Evolutionary conservation across 2,797 vertebrate genomes (phyloP).

Genomic region (Hippocampus kuda): DNA sequence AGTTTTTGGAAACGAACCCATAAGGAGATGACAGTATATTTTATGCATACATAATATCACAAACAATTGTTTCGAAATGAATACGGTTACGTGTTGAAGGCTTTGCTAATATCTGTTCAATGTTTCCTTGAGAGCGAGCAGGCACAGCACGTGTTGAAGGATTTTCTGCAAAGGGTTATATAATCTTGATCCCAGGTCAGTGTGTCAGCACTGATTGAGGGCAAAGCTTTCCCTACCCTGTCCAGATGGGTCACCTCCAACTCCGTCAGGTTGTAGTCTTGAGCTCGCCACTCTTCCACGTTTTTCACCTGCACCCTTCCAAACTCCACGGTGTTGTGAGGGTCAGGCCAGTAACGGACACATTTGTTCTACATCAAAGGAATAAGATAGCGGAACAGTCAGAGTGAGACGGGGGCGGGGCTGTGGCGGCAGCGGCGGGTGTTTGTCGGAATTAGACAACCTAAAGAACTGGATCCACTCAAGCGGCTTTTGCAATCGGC

Average conservation of each 20-base stretch:
- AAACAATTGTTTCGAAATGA: neutral
- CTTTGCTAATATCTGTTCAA: neutral
- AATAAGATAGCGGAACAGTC: slow-evolving; percentile 1
- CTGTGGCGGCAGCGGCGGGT: slow-evolving; percentile 1
- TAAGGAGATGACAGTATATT: too few species aligned
- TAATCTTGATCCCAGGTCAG: slow-evolving; percentile 40
- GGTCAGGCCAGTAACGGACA: slow-evolving; percentile 79
- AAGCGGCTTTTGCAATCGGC: slow-evolving; percentile 55
- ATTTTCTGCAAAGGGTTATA: slow-evolving; percentile 16
- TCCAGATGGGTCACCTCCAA: slow-evolving; percentile 70
- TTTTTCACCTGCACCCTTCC: slow-evolving; percentile 66
- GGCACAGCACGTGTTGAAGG: slow-evolving; percentile 8
- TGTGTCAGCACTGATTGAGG: slow-evolving; percentile 32
- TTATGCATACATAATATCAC: too few species aligned
- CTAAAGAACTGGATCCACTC: slow-evolving; percentile 37
- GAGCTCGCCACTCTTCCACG: slow-evolving; percentile 68
- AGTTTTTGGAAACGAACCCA: too few species aligned
- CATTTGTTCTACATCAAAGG: slow-evolving; percentile 74
- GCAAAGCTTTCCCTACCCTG: slow-evolving; percentile 60
- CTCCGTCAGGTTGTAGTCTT: slow-evolving; percentile 76
- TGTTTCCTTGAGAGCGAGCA: neutral
- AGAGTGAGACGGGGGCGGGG: neutral
- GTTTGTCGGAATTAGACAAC: slow-evolving; percentile 38
- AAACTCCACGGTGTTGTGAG: slow-evolving; percentile 64
- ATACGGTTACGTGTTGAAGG: neutral